These are phyloP conservation scores for Halictus quadricinctus DNA, from an alignment of 2,888 invertebrate genomes.

Conservation along the genomic window DNA sequence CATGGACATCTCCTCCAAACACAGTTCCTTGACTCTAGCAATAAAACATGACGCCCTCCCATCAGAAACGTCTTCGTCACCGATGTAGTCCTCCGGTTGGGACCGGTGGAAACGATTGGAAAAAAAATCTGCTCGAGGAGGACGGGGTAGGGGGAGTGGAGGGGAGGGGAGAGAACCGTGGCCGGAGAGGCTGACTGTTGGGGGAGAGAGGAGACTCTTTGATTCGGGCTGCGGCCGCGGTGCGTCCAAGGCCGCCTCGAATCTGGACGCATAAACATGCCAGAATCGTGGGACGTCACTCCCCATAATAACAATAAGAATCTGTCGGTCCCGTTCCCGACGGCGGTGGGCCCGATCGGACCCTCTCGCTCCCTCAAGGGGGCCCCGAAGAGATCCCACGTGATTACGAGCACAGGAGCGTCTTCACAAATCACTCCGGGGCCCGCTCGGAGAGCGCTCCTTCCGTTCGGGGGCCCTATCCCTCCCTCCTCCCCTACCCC, in stretches of 20 bases:
- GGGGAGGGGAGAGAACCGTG: neutral
- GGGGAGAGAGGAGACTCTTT: slow-evolving; percentile 63
- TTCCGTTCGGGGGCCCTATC: slow-evolving; percentile 56
- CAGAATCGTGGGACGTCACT: slow-evolving; percentile 80
- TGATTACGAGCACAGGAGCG: slow-evolving; percentile 81
- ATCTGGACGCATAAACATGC: slow-evolving; percentile 82
- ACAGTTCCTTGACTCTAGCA: neutral
- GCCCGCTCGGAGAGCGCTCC: slow-evolving; percentile 66
- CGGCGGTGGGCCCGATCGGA: slow-evolving; percentile 52
- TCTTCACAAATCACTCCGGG: slow-evolving; percentile 82
- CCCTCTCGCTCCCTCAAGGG: slow-evolving; percentile 69
- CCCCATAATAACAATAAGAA: slow-evolving; percentile 82
- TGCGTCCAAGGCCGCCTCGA: slow-evolving; percentile 80
- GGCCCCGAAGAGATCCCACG: slow-evolving; percentile 79
- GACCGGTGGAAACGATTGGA: slow-evolving; percentile 37
- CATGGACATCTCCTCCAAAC: neutral
- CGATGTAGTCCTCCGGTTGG: slow-evolving; percentile 25
- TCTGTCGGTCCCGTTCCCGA: slow-evolving; percentile 70
- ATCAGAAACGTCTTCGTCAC: slow-evolving; percentile 52
- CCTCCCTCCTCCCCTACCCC: slow-evolving; percentile 23
- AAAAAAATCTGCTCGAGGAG: slow-evolving; percentile 45
- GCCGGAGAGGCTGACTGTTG: neutral
- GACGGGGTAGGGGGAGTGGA: slow-evolving; percentile 50
- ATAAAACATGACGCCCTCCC: slow-evolving; percentile 24
- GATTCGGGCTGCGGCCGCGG: slow-evolving; percentile 71